Evolutionary conservation across 2,888 invertebrate species (phyloP), one percentile per base, ranked within the genome.

Genomic region (Gastracanthus pulcherrimus): DNA sequence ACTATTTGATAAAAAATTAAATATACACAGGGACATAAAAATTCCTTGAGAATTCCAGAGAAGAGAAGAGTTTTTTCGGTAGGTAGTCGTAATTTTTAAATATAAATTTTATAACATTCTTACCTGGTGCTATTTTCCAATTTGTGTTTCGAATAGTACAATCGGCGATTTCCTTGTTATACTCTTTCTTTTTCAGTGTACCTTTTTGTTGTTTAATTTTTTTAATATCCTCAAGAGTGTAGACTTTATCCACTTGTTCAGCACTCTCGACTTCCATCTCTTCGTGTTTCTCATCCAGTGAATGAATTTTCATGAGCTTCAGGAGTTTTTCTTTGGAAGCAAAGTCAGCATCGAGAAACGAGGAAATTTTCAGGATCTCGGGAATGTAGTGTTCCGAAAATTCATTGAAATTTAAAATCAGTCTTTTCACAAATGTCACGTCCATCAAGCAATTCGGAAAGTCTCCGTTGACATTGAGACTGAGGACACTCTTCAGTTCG

Each of bases 201-300:
- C 36, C 79, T 67, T 48, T 83, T 31, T 77, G 26, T 9, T 36
- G 36, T 60, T 6, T 70, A 34, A 26, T 70, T 51, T 83, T 82
- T 81, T 89, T 87, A 23, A 94, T 81, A 89, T 94, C 93, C 69
- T 92, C 89, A 5, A 92, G 86, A 48, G 93, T 93, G 84, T 93
- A 93, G 83, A 93, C 91, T 86, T 90, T 91, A 74, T 84, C 82
- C 60, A 77, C 55, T 66, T 84, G 82, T 74, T 85, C 72, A 41
- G 82, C 69, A 3, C 69, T 72, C 41, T 82, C 82, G 19, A 66
- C 3, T 48, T 75, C 75, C 77, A 74, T 78, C 67, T 85, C 85
- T 71, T 82, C 80, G 62, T 82, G 79, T 76, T 82, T 69, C 89
- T 91, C 84, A 91, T 88, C 86, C 89, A 91, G 19, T 86, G 87